Conservation (phyloP, 1,140 invertebrate genomes). For the Apis laboriosa region DNA sequence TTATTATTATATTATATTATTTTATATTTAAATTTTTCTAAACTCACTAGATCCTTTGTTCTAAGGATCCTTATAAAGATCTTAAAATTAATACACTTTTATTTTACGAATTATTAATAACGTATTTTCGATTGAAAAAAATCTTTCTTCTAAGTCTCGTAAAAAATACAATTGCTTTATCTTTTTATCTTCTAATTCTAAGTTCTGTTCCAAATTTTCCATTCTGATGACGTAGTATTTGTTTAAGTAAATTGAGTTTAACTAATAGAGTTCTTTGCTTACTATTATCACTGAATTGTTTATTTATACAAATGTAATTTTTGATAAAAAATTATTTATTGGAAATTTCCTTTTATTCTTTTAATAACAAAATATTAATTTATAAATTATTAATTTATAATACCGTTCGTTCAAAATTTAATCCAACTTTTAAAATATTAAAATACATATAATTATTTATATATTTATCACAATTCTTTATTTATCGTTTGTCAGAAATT, state of each 20-base stretch:
- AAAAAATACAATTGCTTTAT: slow-evolving; percentile 4
- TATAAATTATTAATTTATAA: no score
- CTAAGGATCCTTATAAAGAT: neutral
- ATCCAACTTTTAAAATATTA: no score
- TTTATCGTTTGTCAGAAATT: neutral
- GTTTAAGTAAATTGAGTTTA: neutral
- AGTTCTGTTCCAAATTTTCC: slow-evolving; percentile 42
- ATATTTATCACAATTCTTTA: neutral
- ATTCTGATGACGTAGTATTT: slow-evolving; percentile 22
- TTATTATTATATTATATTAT: no score
- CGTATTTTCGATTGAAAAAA: neutral
- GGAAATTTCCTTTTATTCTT: neutral
- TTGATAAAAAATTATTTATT: neutral
- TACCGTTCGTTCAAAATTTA: no score
- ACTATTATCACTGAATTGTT: neutral
- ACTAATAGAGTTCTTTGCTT: slow-evolving; percentile 10
- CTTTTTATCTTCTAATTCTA: neutral
- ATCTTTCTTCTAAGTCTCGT: no score
- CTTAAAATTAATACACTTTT: no score
- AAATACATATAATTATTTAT: no score
- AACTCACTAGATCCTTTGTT: neutral
- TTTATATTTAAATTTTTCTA: neutral
- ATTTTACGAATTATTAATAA: neutral
- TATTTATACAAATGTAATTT: neutral
- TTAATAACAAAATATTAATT: neutral